Base-by-base conservation (phyloP, 1,140 invertebrate genomes). In the Drosophila neocordata region DNA sequence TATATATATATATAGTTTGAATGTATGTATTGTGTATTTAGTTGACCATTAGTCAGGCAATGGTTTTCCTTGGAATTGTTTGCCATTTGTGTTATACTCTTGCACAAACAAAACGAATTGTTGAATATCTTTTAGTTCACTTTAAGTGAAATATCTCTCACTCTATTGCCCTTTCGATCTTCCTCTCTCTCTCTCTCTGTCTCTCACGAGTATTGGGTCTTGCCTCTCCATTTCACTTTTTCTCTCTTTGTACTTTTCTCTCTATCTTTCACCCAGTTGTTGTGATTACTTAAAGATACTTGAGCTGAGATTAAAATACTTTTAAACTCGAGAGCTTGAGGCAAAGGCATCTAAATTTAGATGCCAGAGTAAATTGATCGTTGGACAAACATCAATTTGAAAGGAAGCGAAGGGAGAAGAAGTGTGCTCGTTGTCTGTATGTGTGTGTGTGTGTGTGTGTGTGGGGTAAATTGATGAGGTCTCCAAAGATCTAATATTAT, bases 281-380 rank as follows among this genome's bases (percentile, higher is more conserved):
- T 48, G 41, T 20, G 41, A 48, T 48, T 48, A 34, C 52, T 31
- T 22, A 22, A 48, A 61, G 59, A 51, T 38, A 76, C 62, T 72
- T 73, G 68, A 85, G 80, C 59, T 65, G 73, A 69, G 77, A 80
- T 85, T 69, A 53, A 73, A 73, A 76, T 70, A 84, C 34, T 35
- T 9, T 12, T 38, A 51, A 53, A 63, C 27, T 31, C 13, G 31
- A 51, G 31, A 51, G 52, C 12, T 58, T 35, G 48, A 15, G 60
- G 37, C 37, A 18, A 56, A 58, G 60, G 57, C 62, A 66, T 65
- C 64, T 83, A 83, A 84, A 67, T 83, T 83, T 62, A 84, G 79
- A 37, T 53, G 38, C 41, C 18, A 12, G 8, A 18, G 41, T 48
- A 48, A 48, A 48, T 20, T 48, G 41, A 48, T 48, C 41, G 41